These are phyloP conservation scores for Stichopus horrens DNA, from an alignment of 53 echinoderm and acorn worm species.

Conservation along the genomic window DNA sequence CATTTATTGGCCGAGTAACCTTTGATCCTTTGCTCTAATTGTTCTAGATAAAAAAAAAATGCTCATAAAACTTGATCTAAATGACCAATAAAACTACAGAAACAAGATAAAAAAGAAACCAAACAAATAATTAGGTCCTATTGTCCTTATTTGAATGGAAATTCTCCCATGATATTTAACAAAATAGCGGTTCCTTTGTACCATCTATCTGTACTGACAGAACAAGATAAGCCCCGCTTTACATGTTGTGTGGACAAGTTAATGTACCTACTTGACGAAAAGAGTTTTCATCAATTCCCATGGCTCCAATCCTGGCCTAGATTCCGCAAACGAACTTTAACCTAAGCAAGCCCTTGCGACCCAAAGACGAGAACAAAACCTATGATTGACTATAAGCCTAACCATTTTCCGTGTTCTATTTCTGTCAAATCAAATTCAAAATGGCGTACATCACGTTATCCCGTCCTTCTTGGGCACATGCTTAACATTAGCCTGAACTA, in stretches of 20 bases:
- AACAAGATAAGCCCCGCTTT: slow-evolving; percentile 21
- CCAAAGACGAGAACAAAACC: not conserved
- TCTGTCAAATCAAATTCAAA: slow-evolving; percentile 37
- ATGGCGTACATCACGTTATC: slow-evolving; percentile 46
- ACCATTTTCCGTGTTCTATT: slow-evolving; percentile 3
- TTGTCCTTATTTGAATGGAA: slow-evolving; percentile 23
- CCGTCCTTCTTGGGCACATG: not conserved
- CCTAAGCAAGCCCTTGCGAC: slow-evolving; percentile 15
- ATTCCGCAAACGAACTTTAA: slow-evolving; percentile 17
- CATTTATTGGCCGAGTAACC: slow-evolving; percentile 30
- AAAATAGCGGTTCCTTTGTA: slow-evolving; percentile 40
- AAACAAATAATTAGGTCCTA: slow-evolving; percentile 36
- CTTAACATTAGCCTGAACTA: not conserved
- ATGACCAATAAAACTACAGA: slow-evolving; percentile 28
- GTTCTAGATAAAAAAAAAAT: slow-evolving; percentile 24
- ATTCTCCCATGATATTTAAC: slow-evolving; percentile 25
- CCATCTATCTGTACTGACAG: not conserved
- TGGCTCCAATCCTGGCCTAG: slow-evolving; percentile 40
- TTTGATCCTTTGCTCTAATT: slow-evolving; percentile 32
- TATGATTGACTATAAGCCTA: not conserved
- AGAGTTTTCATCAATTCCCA: slow-evolving; percentile 40
- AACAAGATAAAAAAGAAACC: slow-evolving; percentile 4
- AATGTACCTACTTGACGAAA: slow-evolving; percentile 5
- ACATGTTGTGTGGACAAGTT: slow-evolving; percentile 27
- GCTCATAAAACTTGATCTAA: slow-evolving; percentile 18